phyloP scores from a whole-genome alignment of 2,797 vertebrate genomes.

The Cercopithecus hamlyni region DNA sequence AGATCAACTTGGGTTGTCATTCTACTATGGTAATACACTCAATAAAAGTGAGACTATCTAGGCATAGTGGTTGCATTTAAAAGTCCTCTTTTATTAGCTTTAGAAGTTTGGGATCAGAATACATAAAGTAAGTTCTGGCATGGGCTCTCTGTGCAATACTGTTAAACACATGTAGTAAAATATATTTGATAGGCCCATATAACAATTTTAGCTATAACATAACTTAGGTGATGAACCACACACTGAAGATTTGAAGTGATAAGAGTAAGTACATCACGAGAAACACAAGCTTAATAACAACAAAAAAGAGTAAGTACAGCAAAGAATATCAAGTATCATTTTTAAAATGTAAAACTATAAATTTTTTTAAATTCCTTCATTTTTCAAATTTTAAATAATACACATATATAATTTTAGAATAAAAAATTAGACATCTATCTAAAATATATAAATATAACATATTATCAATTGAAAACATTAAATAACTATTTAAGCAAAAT shows the following conservation, averaged over 20 bases:
- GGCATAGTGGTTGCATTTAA: background rate
- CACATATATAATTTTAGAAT: background rate
- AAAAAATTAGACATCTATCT: background rate
- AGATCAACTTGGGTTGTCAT: constrained; percentile 17
- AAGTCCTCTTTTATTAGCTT: constrained; percentile 15
- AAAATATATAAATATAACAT: background rate
- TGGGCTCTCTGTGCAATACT: background rate
- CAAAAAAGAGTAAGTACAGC: background rate
- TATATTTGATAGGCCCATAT: background rate
- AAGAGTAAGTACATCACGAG: background rate
- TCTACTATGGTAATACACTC: background rate
- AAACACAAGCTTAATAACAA: background rate
- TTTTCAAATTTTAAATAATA: constrained; percentile 11
- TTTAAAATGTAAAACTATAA: background rate
- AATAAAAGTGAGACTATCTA: background rate
- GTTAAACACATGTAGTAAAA: background rate
- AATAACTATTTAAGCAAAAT: background rate
- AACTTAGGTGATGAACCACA: background rate
- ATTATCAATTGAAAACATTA: background rate
- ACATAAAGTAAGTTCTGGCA: background rate
- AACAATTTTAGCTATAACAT: background rate
- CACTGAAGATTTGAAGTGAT: background rate
- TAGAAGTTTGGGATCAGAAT: constrained; percentile 15
- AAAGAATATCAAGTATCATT: background rate
- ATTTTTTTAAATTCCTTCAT: background rate